Evolutionary conservation across 2,113 vertebrate species (phyloP), one percentile per base, ranked within the genome.

Genomic region (Aphelocoma coerulescens): DNA sequence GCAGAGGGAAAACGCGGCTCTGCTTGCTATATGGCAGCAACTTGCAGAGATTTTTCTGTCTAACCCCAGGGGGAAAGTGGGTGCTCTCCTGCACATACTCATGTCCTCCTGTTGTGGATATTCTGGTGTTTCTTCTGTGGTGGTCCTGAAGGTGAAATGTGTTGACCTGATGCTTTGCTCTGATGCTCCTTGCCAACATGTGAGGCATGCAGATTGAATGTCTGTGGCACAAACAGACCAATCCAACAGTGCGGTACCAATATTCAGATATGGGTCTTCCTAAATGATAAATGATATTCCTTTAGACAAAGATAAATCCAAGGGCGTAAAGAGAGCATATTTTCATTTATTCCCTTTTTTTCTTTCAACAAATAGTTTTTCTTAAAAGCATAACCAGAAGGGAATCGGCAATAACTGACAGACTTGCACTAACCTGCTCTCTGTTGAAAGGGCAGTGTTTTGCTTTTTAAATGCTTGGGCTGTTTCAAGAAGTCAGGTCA

Each of bases 81-180:
- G 18, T 66, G 27, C 33, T 76, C 3, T n/a, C 23, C 48, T 61
- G 18, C 0, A 0, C 1, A 2, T 39, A 13, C 24, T 76, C 18
- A 2, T 32, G 27, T 51, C 23, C 20, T 68, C 30, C 55, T 63
- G 0, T 22, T 77, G n/a, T 13, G 65, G 35, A 32, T 67, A n/a
- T 44, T 67, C 92, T 77, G 27, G 14, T 69, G 21, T 89, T 88
- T 84, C 68, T 84, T 67, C 46, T 51, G 10, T 32, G 59, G 59
- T 6, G 5, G 55, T 86, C 58, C 35, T 44, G 37, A 59, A 77
- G 46, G 17, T 59, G 39, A 78, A 93, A 35, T 0, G 0, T 86
- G 55, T 46, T 86, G 51, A 41, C 43, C 76, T 78, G 83, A 71
- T 81, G 79, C 84, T 61, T 79, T 54, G 33, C 68, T n/a, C 23